These are phyloP conservation scores for Drosophila cardini DNA, from an alignment of 1,140 invertebrate genomes.

Conservation along the genomic window DNA sequence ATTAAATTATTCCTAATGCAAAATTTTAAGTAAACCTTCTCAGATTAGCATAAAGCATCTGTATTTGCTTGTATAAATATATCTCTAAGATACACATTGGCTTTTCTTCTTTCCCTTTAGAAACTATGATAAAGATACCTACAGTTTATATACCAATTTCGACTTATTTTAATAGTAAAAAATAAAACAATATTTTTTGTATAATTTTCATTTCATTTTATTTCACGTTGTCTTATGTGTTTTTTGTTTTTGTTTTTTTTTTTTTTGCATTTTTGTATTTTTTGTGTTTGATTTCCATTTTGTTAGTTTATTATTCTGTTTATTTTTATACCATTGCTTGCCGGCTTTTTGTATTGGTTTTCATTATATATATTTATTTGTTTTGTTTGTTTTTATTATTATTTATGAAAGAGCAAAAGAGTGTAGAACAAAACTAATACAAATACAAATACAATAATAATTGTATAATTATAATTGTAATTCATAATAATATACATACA, in stretches of 20 bases:
- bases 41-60: no score
- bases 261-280: constrained; percentile 27
- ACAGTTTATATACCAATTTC: background rate
- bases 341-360: constrained; percentile 49
- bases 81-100: no score
- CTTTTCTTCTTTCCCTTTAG: no score
- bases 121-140: no score
- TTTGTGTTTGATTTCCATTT: constrained; percentile 38
- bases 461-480: constrained; percentile 57
- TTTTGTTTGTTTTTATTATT: constrained; percentile 49
- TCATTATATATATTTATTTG: background rate
- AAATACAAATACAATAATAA: constrained; percentile 84
- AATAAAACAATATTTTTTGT: constrained; percentile 15
- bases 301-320: constrained; percentile 48
- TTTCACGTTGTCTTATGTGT: constrained; percentile 56
- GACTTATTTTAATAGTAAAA: background rate
- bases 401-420: constrained; percentile 84
- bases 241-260: constrained; percentile 38
- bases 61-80: no score
- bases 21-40: no score
- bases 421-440: constrained; percentile 83
- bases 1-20: no score
- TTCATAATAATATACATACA: constrained; percentile 60
- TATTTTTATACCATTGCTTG: constrained; percentile 77
- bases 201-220: constrained; percentile 63